Conservation (phyloP, 1,140 invertebrate genomes). For the Rhagoletis pomonella region DNA sequence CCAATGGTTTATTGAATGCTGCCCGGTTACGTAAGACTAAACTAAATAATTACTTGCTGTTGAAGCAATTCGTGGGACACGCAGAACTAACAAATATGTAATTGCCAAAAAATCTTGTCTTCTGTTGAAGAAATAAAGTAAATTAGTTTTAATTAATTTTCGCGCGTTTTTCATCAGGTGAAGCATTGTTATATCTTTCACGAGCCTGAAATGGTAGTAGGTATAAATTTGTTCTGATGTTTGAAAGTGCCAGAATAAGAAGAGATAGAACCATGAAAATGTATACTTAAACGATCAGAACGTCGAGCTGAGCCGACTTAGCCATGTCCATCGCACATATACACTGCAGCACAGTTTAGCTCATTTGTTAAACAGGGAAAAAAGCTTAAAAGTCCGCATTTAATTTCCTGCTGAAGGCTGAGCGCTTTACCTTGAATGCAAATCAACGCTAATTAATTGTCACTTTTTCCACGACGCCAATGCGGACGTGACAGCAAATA, state of each 20-base stretch:
- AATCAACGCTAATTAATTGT: conserved; percentile 52
- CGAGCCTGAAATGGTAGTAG: too few species aligned
- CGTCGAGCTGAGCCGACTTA: too few species aligned
- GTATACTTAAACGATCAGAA: too few species aligned
- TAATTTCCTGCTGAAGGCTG: conserved; percentile 3
- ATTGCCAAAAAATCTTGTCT: background rate
- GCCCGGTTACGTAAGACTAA: too few species aligned
- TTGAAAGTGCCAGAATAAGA: too few species aligned
- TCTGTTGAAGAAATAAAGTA: background rate
- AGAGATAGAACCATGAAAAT: too few species aligned
- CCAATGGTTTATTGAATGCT: too few species aligned
- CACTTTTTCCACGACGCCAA: conserved; percentile 45
- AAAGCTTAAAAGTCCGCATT: background rate
- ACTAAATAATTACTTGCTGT: too few species aligned
- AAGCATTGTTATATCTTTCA: background rate
- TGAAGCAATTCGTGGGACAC: too few species aligned
- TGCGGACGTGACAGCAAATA: conserved; percentile 46
- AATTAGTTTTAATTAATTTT: conserved; percentile 4
- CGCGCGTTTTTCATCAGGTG: background rate
- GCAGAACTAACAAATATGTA: background rate
- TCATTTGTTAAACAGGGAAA: background rate
- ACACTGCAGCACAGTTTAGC: background rate
- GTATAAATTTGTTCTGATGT: too few species aligned
- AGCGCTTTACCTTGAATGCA: conserved; percentile 36
- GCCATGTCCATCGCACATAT: too few species aligned